phyloP scores from a whole-genome alignment of 2,888 invertebrate genomes.

The Tiliacea citrago region DNA sequence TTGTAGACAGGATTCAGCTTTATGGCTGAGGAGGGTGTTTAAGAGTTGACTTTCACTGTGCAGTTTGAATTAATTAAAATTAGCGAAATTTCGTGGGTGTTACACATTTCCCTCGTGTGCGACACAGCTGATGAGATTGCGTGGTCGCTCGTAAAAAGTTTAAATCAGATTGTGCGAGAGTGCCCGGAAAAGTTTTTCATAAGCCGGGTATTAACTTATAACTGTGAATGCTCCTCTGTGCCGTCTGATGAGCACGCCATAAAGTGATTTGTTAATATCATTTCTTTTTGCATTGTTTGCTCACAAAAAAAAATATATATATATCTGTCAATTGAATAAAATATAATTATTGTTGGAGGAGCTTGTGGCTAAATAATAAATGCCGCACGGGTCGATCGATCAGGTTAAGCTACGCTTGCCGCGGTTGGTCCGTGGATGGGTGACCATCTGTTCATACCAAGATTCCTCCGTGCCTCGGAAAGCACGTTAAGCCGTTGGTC shows the following conservation, averaged over 20 bases:
- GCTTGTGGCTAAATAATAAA: no score
- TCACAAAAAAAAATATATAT: constrained; percentile 7
- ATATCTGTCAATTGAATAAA: no score
- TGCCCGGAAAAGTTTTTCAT: constrained; percentile 64
- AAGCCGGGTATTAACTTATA: constrained; percentile 57
- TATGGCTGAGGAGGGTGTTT: constrained; percentile 72
- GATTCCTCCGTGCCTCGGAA: no score
- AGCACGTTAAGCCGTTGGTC: no score
- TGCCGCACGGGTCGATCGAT: no score
- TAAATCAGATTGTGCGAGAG: constrained; percentile 72
- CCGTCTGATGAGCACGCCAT: constrained; percentile 37
- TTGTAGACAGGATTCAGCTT: constrained; percentile 80
- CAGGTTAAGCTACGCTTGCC: no score
- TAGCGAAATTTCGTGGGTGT: constrained; percentile 76
- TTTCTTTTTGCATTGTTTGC: background rate
- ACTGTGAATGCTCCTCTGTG: constrained; percentile 42
- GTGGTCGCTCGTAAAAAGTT: constrained; percentile 79
- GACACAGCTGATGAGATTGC: constrained; percentile 75
- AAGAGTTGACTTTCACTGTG: constrained; percentile 75
- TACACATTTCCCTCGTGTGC: constrained; percentile 72
- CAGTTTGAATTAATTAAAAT: constrained; percentile 87
- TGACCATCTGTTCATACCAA: no score
- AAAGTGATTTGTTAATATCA: constrained; percentile 46
- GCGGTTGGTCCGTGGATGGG: no score
- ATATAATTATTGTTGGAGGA: no score